Conservation (phyloP, 2,888 invertebrate species). For the Sylvicola cinctus region DNA sequence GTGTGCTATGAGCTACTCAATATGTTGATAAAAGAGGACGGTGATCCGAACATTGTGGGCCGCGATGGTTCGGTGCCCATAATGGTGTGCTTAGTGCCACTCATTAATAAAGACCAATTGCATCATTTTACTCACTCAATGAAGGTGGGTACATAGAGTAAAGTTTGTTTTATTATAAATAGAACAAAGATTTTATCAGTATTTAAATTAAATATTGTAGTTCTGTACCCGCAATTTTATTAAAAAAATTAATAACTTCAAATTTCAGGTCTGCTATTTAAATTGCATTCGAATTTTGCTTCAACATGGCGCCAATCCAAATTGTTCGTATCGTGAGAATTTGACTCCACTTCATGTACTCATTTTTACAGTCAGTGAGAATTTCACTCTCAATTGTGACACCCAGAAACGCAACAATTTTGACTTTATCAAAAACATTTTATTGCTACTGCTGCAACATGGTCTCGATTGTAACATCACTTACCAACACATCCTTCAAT, state of each 20-base stretch:
- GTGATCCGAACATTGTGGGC: constrained; percentile 46
- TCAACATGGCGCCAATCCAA: constrained; percentile 50
- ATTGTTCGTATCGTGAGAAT: constrained; percentile 45
- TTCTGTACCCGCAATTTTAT: too few relatives aligned
- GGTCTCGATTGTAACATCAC: constrained; percentile 45
- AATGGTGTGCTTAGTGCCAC: constrained; percentile 50
- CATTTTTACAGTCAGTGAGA: constrained; percentile 48
- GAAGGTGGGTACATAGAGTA: constrained; percentile 30
- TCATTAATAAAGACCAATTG: constrained; percentile 52
- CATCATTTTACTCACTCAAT: constrained; percentile 52
- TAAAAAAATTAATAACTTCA: too few relatives aligned
- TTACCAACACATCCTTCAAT: constrained; percentile 48
- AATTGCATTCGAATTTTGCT: constrained; percentile 47
- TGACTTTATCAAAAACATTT: constrained; percentile 46
- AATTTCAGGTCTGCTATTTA: constrained; percentile 43
- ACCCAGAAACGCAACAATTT: constrained; percentile 43
- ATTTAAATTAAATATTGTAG: not conserved
- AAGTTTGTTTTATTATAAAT: too few relatives aligned
- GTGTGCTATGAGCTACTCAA: constrained; percentile 28
- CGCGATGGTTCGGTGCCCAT: constrained; percentile 51
- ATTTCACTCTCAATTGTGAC: constrained; percentile 44
- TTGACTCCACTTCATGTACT: constrained; percentile 47
- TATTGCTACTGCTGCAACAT: constrained; percentile 40
- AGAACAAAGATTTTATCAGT: not conserved
- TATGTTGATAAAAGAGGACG: constrained; percentile 25